These are phyloP conservation scores for Hydrocynus forskahlii DNA, from an alignment of 2,797 vertebrate genomes.

Conservation along the genomic window DNA sequence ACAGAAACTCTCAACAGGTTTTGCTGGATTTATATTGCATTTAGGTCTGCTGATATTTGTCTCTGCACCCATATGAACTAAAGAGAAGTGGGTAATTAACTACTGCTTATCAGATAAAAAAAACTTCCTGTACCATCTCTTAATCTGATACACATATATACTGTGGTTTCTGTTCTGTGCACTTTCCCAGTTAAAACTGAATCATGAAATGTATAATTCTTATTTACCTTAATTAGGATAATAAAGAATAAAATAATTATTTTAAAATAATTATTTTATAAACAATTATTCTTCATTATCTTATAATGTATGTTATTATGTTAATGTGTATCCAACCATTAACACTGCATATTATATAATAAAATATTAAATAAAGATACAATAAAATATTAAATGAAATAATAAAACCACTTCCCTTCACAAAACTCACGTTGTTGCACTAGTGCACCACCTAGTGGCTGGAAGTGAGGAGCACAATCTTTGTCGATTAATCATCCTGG, in stretches of 20 bases:
- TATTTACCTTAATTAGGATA: no score
- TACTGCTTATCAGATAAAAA: neutral
- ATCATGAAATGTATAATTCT: neutral
- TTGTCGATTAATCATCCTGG: constrained; percentile 28
- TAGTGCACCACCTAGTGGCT: constrained; percentile 9
- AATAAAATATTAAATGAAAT: no score
- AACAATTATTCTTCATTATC: no score
- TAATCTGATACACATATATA: neutral
- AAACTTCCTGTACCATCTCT: no score
- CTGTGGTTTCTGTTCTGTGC: neutral
- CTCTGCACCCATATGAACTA: neutral
- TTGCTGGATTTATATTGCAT: no score
- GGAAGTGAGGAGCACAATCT: neutral
- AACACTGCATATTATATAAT: no score
- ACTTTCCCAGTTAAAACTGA: neutral
- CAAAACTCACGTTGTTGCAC: neutral
- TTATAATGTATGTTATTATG: no score
- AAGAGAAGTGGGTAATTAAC: neutral
- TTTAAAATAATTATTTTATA: no score
- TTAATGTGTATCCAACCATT: no score
- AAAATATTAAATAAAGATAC: no score
- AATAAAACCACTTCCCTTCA: neutral
- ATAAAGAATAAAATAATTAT: no score
- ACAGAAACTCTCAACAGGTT: no score
- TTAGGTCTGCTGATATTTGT: neutral